phyloP scores from a whole-genome alignment of 2,113 vertebrate genomes.

The Melanostigma gelatinosum region DNA sequence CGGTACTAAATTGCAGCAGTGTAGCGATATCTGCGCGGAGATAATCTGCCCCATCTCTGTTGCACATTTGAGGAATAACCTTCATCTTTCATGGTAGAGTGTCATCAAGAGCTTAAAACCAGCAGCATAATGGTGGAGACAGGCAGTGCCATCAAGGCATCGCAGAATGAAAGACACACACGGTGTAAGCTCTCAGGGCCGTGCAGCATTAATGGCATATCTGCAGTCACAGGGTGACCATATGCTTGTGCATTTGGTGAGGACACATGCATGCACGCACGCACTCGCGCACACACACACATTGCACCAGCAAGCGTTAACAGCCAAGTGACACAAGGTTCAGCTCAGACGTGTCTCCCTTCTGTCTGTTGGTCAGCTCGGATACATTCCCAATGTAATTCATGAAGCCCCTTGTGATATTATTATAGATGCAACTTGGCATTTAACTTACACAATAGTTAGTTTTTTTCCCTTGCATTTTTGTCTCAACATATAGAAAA shows the following conservation, averaged over 20 bases:
- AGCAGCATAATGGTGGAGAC: conserved; percentile 61
- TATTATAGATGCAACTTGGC: background rate
- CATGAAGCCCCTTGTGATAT: background rate
- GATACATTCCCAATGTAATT: conserved; percentile 11
- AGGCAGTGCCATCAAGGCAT: conserved; percentile 45
- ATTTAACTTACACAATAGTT: background rate
- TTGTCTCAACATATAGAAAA: background rate
- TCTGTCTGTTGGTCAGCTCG: conserved; percentile 58
- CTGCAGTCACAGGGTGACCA: conserved; percentile 69
- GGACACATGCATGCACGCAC: conserved; percentile 12
- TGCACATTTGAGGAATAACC: conserved; percentile 75
- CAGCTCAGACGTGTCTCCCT: conserved; percentile 40
- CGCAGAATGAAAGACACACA: conserved; percentile 31
- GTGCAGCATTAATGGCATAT: conserved; percentile 69
- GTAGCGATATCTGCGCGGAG: conserved; percentile 55
- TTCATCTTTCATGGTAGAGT: conserved; percentile 66
- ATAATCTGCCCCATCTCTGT: conserved; percentile 74
- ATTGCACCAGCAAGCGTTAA: conserved; percentile 34
- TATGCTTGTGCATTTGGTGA: conserved; percentile 76
- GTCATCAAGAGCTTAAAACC: conserved; percentile 77
- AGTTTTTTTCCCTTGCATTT: background rate
- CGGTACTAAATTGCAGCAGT: conserved; percentile 50
- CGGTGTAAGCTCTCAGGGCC: conserved; percentile 55
- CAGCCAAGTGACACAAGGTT: conserved; percentile 66
- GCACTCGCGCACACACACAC: conserved; percentile 19